Percentiles rank a stretch among this genome's conserved stretches.
These are phyloP conservation scores for Mimachlamys varia DNA, from an alignment of 2,888 invertebrate genomes.

Conservation along the genomic window DNA sequence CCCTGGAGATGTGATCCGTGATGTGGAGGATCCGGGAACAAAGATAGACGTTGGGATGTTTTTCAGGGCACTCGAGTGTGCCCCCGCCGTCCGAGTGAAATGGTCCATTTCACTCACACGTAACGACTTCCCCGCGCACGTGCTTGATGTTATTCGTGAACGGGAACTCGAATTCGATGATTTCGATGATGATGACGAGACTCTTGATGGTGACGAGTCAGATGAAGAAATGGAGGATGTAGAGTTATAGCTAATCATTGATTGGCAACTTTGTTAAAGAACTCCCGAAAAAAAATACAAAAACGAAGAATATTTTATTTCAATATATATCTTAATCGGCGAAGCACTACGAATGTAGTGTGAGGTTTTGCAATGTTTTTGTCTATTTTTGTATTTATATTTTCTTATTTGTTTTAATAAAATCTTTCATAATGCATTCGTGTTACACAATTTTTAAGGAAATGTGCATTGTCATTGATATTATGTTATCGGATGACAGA, in stretches of 20 bases:
- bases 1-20: not conserved
- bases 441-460: no score
- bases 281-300: not conserved
- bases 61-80: not conserved
- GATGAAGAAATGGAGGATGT: not conserved
- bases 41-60: slow-evolving; percentile 6
- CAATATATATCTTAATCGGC: not conserved
- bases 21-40: not conserved
- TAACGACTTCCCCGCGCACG: not conserved
- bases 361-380: no score
- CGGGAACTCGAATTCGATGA: not conserved
- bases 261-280: not conserved
- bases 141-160: not conserved
- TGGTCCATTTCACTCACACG: slow-evolving; percentile 4
- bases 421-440: no score
- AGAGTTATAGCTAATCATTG: not conserved
- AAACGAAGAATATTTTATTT: not conserved
- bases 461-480: no score
- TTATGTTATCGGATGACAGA: no score
- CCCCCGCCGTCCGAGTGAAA: not conserved
- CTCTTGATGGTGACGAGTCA: not conserved
- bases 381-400: no score
- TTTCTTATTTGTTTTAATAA: no score
- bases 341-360: no score
- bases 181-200: slow-evolving; percentile 2